Base-by-base conservation (phyloP, 2,888 invertebrate genomes). In the Ametastegia equiseti region DNA sequence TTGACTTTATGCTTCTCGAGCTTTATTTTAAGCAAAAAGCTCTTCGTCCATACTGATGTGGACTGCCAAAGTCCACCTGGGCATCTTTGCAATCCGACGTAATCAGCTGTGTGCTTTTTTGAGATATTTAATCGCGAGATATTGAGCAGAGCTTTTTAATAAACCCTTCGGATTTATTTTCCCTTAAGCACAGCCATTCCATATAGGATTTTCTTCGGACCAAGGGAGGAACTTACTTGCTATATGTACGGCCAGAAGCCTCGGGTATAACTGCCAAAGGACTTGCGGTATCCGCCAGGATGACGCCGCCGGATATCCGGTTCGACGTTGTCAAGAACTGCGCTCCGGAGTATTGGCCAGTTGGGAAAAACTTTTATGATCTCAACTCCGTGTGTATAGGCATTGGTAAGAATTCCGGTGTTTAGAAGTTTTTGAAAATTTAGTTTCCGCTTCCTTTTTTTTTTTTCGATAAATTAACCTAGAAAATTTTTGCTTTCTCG, bases 221-320 rank as follows among this genome's bases (percentile, higher is more conserved):
- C 36, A n/a, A 39, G 5, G 19, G n/a, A 36, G n/a, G 36, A 39
- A 60, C 9, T 6, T 13, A 39, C 65, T 13, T 54, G n/a, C 13
- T 60, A 23, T 6, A 39, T 67, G 23, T 39, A 60, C 9, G 9
- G 30, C 60, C 15, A 30, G 6, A 13, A 30, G 60, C 15, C 13
- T 23, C 13, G 60, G 23, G 54, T 54, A n/a, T n/a, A 23, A 54
- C 23, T 19, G 23, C 23, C 54, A 2, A 30, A 30, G 36, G 39
- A 15, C 47, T 23, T 23, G 47, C 45, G 23, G n/a, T 47, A 27
- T 19, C 23, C 71, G 71, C 47, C 71, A 47, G 33, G 19, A 75
- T 9, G 75, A 75, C 75, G 75, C 75, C 54, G 54, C 75, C 75
- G 75, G 75, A 75, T 33, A 75, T 75, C 75, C 75, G 75, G 54